These are phyloP conservation scores for Hirtodrosophila cameraria DNA, from an alignment of 2,888 invertebrate species.

Conservation along the genomic window DNA sequence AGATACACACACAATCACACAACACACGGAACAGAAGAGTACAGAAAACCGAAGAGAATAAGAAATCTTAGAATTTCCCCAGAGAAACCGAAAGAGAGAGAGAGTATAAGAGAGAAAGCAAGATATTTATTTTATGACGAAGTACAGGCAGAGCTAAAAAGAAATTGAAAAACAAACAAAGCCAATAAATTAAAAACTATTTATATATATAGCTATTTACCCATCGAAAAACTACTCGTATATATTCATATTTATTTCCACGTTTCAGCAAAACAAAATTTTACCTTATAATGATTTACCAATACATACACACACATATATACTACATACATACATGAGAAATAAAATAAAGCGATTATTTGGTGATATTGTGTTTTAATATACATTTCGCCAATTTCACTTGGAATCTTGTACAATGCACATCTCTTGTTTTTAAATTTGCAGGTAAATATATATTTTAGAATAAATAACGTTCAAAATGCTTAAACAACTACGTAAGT, in stretches of 20 bases:
- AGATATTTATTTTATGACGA: not conserved
- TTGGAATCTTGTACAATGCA: slow-evolving; percentile 8
- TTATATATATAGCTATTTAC: slow-evolving; percentile 58
- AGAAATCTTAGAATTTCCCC: not conserved
- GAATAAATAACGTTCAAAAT: too few relatives aligned
- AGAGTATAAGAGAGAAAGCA: slow-evolving; percentile 1
- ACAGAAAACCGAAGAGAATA: not conserved
- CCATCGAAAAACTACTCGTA: slow-evolving; percentile 37
- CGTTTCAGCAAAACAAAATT: slow-evolving; percentile 53
- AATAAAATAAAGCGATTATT: slow-evolving; percentile 66
- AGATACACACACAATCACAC: slow-evolving; percentile 12
- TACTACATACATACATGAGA: slow-evolving; percentile 26
- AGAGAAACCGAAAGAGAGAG: slow-evolving; percentile 1
- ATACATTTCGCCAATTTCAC: slow-evolving; percentile 36
- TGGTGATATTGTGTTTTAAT: slow-evolving; percentile 69
- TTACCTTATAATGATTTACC: slow-evolving; percentile 19
- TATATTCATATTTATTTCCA: slow-evolving; percentile 39
- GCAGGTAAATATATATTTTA: too few relatives aligned
- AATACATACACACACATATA: slow-evolving; percentile 6
- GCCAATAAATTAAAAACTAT: slow-evolving; percentile 41
- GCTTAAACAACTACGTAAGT: too few relatives aligned
- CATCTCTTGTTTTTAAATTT: not conserved
- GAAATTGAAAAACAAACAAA: slow-evolving; percentile 7
- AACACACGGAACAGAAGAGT: slow-evolving; percentile 4
- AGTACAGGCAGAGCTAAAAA: slow-evolving; percentile 21